Conservation (phyloP, 2,888 invertebrate species). For the Tryphoninae sp. region DNA sequence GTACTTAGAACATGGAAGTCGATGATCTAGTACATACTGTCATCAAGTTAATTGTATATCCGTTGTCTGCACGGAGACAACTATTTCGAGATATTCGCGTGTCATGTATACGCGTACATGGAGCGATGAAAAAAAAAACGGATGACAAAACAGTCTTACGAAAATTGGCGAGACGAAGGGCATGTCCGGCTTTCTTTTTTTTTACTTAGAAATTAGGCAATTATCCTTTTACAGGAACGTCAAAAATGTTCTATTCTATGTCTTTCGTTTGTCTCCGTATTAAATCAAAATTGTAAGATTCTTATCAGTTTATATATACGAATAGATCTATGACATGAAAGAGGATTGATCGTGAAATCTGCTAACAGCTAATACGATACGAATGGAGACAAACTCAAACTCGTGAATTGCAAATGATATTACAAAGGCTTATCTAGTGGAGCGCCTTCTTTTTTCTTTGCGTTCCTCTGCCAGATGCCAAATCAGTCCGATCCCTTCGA, state of each 20-base stretch:
- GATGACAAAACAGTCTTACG: slow-evolving; percentile 76
- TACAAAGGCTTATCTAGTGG: slow-evolving; percentile 40
- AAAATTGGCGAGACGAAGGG: slow-evolving; percentile 70
- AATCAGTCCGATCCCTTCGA: slow-evolving; percentile 50
- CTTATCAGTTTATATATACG: slow-evolving; percentile 39
- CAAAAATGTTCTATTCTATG: slow-evolving; percentile 70
- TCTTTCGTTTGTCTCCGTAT: slow-evolving; percentile 39
- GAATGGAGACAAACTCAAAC: slow-evolving; percentile 28
- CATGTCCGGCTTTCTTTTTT: slow-evolving; percentile 48
- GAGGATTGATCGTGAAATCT: slow-evolving; percentile 50
- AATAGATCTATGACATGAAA: slow-evolving; percentile 60
- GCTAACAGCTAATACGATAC: slow-evolving; percentile 59
- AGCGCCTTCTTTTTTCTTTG: slow-evolving; percentile 64
- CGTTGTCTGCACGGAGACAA: slow-evolving; percentile 4
- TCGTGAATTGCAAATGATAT: slow-evolving; percentile 14
- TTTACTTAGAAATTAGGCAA: slow-evolving; percentile 64
- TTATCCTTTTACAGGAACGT: slow-evolving; percentile 72
- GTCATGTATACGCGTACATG: slow-evolving; percentile 28
- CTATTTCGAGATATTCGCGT: neutral
- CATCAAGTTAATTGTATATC: slow-evolving; percentile 21
- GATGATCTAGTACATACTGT: slow-evolving; percentile 33
- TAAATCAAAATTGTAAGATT: slow-evolving; percentile 15
- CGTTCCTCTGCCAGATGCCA: slow-evolving; percentile 34
- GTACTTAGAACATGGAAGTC: slow-evolving; percentile 44
- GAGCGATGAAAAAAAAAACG: slow-evolving; percentile 20